Percentiles rank a stretch among this genome's conserved stretches.
phyloP scores from a whole-genome alignment of 2,888 invertebrate genomes.

The Phyllotreta cruciferae region DNA sequence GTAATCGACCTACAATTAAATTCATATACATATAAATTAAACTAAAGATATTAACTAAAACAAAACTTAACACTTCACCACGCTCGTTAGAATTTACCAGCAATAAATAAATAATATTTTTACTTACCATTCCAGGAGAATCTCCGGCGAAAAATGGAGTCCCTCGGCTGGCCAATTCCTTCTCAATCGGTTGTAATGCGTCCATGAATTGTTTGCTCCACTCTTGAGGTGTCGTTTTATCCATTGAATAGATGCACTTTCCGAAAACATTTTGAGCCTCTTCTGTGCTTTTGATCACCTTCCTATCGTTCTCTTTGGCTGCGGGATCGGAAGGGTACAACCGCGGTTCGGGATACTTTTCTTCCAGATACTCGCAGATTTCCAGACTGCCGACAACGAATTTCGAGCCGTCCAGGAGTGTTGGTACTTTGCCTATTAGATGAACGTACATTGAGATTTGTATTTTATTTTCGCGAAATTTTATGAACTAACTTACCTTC shows the following conservation, averaged over 20 bases:
- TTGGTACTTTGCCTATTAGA: slow-evolving; percentile 61
- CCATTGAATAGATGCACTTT: slow-evolving; percentile 43
- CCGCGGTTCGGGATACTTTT: slow-evolving; percentile 63
- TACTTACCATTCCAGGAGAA: slow-evolving; percentile 52
- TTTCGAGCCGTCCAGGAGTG: slow-evolving; percentile 59
- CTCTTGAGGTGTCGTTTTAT: slow-evolving; percentile 49
- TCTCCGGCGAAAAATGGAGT: slow-evolving; percentile 53
- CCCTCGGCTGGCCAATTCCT: slow-evolving; percentile 48
- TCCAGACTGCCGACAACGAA: slow-evolving; percentile 64
- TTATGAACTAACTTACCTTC: slow-evolving; percentile 59
- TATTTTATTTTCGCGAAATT: no score
- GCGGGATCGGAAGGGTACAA: slow-evolving; percentile 61
- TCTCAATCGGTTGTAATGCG: slow-evolving; percentile 52
- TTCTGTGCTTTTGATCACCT: slow-evolving; percentile 51
- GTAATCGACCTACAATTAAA: slow-evolving; percentile 50
- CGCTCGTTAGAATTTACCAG: no score
- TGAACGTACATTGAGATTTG: no score
- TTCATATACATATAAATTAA: neutral
- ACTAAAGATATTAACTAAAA: no score
- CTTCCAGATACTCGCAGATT: slow-evolving; percentile 65
- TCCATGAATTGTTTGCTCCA: slow-evolving; percentile 51
- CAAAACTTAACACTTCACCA: no score
- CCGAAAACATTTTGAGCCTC: slow-evolving; percentile 46
- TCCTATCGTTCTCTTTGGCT: slow-evolving; percentile 50
- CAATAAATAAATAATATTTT: neutral